Evolutionary conservation across 2,888 invertebrate genomes (phyloP).

Genomic region (Cenopis cana): DNA sequence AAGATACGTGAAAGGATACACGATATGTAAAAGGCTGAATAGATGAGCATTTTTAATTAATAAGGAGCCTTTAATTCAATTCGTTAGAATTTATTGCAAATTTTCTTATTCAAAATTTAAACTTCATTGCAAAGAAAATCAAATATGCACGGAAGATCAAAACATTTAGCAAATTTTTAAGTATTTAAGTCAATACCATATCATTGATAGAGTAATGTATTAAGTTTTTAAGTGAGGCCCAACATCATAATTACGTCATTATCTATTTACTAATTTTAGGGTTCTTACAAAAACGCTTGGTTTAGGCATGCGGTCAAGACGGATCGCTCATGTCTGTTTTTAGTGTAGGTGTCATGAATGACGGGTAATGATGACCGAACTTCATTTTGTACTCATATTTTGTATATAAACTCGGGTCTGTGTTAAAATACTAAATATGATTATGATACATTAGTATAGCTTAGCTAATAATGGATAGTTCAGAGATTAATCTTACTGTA

Average conservation of each 20-base stretch:
- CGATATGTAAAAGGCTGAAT: no score
- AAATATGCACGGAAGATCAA: no score
- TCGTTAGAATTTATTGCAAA: no score
- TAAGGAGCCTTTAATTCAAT: no score
- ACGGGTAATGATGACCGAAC: conserved; percentile 48
- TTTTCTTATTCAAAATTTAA: no score
- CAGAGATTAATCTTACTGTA: background rate
- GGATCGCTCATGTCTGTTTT: conserved; percentile 59
- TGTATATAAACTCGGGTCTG: conserved; percentile 6
- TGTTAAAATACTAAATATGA: conserved; percentile 3
- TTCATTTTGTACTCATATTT: conserved; percentile 20
- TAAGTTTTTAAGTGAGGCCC: conserved; percentile 45
- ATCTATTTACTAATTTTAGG: conserved; percentile 42
- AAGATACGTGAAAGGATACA: no score
- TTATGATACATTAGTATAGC: background rate
- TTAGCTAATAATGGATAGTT: background rate
- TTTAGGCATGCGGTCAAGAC: conserved; percentile 39
- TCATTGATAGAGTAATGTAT: background rate
- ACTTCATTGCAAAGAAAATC: no score
- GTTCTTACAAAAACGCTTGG: conserved; percentile 36
- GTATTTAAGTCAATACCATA: background rate
- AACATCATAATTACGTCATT: conserved; percentile 54
- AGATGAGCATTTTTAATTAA: no score
- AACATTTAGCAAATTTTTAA: background rate
- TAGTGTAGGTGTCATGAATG: conserved; percentile 56